Percentiles rank a stretch among this genome's conserved stretches.
Evolutionary conservation across 2,797 vertebrate genomes (phyloP).

Genomic region (Sebastes oblongus): DNA sequence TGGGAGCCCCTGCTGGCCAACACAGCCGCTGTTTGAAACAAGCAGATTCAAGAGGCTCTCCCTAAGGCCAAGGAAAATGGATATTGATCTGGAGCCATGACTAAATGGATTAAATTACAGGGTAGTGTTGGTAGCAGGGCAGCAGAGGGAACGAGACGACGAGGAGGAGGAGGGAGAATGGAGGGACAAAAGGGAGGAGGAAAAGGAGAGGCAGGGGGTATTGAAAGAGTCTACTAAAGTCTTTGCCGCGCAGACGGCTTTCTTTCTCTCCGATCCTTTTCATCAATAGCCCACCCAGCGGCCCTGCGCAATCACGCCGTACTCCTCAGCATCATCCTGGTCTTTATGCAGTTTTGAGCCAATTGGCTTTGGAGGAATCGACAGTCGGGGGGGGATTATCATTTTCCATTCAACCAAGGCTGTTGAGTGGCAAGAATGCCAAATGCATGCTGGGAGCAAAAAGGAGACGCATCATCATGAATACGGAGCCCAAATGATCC

Average conservation of each 20-base stretch:
- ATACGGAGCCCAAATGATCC: slow-evolving; percentile 42
- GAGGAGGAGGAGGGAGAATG: slow-evolving; percentile 23
- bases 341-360: slow-evolving; percentile 56
- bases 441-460: slow-evolving; percentile 48
- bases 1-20: slow-evolving; percentile 67
- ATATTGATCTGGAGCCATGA: slow-evolving; percentile 81
- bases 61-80: slow-evolving; percentile 69
- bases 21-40: slow-evolving; percentile 54
- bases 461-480: slow-evolving; percentile 43
- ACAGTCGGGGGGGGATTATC: slow-evolving; percentile 55
- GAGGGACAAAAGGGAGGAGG: slow-evolving; percentile 28
- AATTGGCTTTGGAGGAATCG: slow-evolving; percentile 59
- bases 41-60: slow-evolving; percentile 63
- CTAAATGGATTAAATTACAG: slow-evolving; percentile 81
- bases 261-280: slow-evolving; percentile 28
- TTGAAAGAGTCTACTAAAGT: slow-evolving; percentile 39
- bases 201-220: slow-evolving; percentile 5
- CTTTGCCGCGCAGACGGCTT: slow-evolving; percentile 32
- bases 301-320: slow-evolving; percentile 28
- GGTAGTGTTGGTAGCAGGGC: slow-evolving; percentile 64
- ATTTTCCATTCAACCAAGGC: slow-evolving; percentile 58
- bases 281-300: slow-evolving; percentile 53
- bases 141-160: slow-evolving; percentile 44
- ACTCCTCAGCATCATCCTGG: slow-evolving; percentile 42
- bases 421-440: slow-evolving; percentile 46